These are phyloP conservation scores for Rhaphigaster nebulosa DNA, from an alignment of 2,888 invertebrate genomes.

Conservation along the genomic window DNA sequence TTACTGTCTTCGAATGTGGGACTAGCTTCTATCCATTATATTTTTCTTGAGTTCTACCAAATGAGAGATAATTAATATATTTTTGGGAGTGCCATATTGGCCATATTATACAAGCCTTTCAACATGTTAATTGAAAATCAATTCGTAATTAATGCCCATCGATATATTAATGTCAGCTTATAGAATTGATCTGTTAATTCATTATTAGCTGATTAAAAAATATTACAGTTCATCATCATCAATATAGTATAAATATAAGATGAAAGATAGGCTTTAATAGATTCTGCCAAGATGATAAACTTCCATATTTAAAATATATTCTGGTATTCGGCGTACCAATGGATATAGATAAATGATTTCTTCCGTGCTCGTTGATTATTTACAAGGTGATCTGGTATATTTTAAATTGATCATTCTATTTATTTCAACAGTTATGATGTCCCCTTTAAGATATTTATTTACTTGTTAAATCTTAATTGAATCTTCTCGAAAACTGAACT, in stretches of 20 bases:
- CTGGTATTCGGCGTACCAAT: neutral
- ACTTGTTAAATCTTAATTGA: too few species aligned
- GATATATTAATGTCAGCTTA: neutral
- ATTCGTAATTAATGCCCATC: neutral
- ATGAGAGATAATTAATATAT: neutral
- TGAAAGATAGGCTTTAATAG: neutral
- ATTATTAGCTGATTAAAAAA: neutral
- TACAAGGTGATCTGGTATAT: too few species aligned
- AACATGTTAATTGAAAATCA: neutral
- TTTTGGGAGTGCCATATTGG: neutral
- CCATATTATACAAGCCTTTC: too few species aligned
- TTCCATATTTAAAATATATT: neutral
- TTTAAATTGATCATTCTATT: neutral
- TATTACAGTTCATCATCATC: neutral
- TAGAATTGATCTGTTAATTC: neutral
- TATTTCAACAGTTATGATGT: neutral
- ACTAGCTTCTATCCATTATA: too few species aligned
- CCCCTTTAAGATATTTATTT: too few species aligned
- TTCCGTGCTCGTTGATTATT: neutral
- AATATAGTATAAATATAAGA: neutral
- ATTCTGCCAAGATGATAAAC: too few species aligned
- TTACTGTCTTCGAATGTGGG: too few species aligned
- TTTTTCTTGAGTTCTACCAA: neutral
- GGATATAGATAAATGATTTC: neutral
- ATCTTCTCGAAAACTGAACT: too few species aligned